Evolutionary conservation across 2,888 invertebrate genomes (phyloP), one percentile per base, ranked within the genome.

Genomic region (Fragum sueziense): DNA sequence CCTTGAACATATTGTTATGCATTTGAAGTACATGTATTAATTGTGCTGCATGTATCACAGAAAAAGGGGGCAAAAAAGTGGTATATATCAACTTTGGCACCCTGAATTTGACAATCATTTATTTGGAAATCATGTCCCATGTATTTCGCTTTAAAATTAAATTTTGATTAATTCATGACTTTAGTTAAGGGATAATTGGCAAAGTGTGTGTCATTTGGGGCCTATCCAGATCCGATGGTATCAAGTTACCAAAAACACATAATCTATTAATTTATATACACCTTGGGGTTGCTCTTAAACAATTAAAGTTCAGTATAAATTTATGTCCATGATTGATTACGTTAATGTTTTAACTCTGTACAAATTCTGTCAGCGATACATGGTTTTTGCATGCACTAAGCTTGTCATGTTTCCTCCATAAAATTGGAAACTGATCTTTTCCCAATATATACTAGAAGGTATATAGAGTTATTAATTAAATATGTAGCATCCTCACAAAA

Each of bases 221-320:
- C 47, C 6, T 52, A 73, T 68, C 73, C 73, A 70, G 70, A 73
- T 51, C 14, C 33, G 17, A 51, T 37, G 34, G 65, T 59, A 41
- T 78, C 74, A 61, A 47, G 62, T 78, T 78, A 62, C 78, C 65
- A 27, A 54, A 73, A 70, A 73, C 78, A 69, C 67, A 78, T 54
- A 70, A 65, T 65, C 65, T 41, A 41, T 65, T 65, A 65, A 65
- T 65, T 65, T 65, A 41, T 65, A 65, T 65, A 41, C 65, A 65
- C 65, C 65, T 33, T 33, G 27, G 57, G 71, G 54, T 76, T 76
- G 54, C 70, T 54, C 25, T 73, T 34, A 52, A 65, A 78, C 74
- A 73, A 74, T 78, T 73, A 78, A 70, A 70, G 70, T 37, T 51
- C 54, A 54, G 59, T 69, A 74, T 73, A 65, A 78, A 77, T 74